Evolutionary conservation across 2,113 vertebrate species (phyloP), one percentile per base, ranked within the genome.

Genomic region (Anoplopoma fimbria): DNA sequence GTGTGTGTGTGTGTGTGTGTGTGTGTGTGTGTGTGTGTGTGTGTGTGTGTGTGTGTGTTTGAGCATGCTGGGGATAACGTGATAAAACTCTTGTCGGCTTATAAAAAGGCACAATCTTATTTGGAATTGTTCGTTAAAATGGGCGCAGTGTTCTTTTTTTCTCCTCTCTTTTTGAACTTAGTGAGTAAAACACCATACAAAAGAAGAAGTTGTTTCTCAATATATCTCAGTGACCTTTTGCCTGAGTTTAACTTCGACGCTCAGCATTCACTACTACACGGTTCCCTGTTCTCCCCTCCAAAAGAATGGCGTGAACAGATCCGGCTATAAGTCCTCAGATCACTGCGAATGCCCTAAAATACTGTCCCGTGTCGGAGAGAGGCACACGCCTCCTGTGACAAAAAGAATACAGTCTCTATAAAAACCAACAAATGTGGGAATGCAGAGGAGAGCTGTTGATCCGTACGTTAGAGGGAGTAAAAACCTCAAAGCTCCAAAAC

Each of bases 51-150:
- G 45, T 31, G 75, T 45, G 58, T 36, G 69, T n/a, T 71, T 57
- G 65, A 69, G 79, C 63, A 2, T 47, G 71, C 69, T 25, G 69
- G 86, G 88, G 77, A 12, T 29, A 27, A 34, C 19, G 81, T 6
- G 51, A 74, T 81, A 65, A 91, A 89, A 87, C 57, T 75, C 1
- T 57, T 38, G 31, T 68, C 75, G 71, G 87, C 75, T 82, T 83
- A 8, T 9, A 87, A 88, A 92, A 95, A 95, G 94, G 94, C 94
- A 95, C 94, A 75, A 81, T 89, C 53, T 86, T 25, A 73, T 65
- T 82, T 84, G 49, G 64, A 83, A 67, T 63, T 45, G 61, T 84
- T 87, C 69, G 6, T 88, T 79, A 79, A 87, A 89, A 87, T 64
- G 86, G 89, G 86, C 47, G 34, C 58, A 51, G 55, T 68, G 29